Conservation (phyloP, 2,797 vertebrate species). For the Aulostomus chinensis region DNA sequence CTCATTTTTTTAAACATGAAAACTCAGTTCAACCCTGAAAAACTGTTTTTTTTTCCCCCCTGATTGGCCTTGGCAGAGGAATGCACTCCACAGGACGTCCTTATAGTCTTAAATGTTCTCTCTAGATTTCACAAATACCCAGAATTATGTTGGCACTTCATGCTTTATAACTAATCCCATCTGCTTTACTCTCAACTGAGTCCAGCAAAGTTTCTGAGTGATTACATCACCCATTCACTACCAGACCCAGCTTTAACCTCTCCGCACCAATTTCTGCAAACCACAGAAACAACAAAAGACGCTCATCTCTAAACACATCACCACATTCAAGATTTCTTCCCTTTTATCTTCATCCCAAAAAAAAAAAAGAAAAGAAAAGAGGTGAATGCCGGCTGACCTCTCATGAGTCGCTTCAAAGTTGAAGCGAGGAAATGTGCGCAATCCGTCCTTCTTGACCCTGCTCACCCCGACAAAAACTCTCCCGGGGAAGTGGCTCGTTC, state of each 20-base stretch:
- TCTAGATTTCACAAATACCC: too few relatives aligned
- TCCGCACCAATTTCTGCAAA: too few relatives aligned
- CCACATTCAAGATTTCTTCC: neutral
- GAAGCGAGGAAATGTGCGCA: conserved; percentile 11
- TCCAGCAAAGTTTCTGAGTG: neutral
- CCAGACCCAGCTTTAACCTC: too few relatives aligned
- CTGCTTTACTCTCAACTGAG: conserved; percentile 6
- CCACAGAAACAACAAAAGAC: too few relatives aligned
- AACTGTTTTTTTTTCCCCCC: too few relatives aligned
- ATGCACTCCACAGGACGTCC: too few relatives aligned
- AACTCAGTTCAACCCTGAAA: too few relatives aligned
- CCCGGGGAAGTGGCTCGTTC: conserved; percentile 29
- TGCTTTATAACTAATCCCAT: conserved; percentile 11
- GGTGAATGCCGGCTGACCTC: conserved; percentile 12
- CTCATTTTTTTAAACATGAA: too few relatives aligned
- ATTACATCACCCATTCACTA: neutral
- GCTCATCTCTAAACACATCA: too few relatives aligned
- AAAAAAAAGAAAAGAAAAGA: neutral
- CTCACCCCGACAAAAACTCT: conserved; percentile 4
- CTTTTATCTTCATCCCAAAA: conserved; percentile 19
- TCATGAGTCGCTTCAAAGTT: neutral
- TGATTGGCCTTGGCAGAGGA: too few relatives aligned
- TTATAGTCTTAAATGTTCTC: too few relatives aligned
- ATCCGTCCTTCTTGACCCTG: conserved; percentile 5
- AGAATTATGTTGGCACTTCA: conserved; percentile 2